Percentiles rank a stretch among this genome's conserved stretches.
phyloP scores from a whole-genome alignment of 1,140 invertebrate genomes.

The Lasioglossum albipes region DNA sequence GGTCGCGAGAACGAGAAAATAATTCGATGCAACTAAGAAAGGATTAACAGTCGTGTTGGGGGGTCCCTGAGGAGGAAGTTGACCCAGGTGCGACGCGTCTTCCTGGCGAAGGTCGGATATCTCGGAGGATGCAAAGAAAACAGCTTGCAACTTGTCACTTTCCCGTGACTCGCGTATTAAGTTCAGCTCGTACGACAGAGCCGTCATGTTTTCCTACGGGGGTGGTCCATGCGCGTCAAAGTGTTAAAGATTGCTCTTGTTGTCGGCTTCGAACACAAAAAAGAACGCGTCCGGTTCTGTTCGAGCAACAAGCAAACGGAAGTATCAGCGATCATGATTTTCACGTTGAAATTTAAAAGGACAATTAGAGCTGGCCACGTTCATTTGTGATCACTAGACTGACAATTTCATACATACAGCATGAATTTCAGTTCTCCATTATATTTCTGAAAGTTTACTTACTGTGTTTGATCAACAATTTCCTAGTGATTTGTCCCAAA shows the following conservation, averaged over 20 bases:
- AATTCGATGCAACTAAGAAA: conserved; percentile 38
- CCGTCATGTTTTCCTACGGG: conserved; percentile 53
- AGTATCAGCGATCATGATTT: not conserved
- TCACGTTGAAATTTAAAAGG: not conserved
- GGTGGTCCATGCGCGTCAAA: conserved; percentile 70
- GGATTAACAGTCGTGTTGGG: conserved; percentile 67
- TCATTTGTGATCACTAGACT: no score
- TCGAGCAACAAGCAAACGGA: conserved; percentile 31
- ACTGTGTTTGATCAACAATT: no score
- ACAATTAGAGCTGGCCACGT: not conserved
- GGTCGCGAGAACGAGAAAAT: not conserved
- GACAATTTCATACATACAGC: no score
- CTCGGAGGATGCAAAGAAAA: conserved; percentile 65
- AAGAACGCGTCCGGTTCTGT: conserved; percentile 9
- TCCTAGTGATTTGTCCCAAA: no score
- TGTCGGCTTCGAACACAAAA: conserved; percentile 41
- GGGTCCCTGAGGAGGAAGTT: conserved; percentile 75
- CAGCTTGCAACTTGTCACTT: conserved; percentile 66
- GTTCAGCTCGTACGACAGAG: conserved; percentile 48
- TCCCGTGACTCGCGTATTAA: conserved; percentile 58
- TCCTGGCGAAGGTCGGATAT: conserved; percentile 58
- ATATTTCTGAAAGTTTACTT: no score
- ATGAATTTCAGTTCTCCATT: no score
- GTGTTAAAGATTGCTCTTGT: conserved; percentile 32
- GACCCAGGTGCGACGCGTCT: conserved; percentile 75